Conservation (phyloP, 2,888 invertebrate species). For the Galerucella calmariensis region DNA sequence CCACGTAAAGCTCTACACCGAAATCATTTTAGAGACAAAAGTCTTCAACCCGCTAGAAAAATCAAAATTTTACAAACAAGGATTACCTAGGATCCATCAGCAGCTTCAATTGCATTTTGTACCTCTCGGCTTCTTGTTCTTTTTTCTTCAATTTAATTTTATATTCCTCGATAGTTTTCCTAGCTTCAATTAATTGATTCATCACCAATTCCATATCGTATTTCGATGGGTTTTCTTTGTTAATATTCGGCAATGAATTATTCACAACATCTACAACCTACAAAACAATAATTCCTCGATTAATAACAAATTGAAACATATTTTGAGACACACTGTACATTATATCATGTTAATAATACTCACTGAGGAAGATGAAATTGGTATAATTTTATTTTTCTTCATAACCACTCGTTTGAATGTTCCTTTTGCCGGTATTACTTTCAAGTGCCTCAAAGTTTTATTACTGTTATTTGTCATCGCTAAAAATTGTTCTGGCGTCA, state of each 20-base stretch:
- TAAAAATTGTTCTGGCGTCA: constrained; percentile 68
- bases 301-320: no score
- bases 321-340: background rate
- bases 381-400: constrained; percentile 60
- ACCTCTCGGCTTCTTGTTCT: constrained; percentile 60
- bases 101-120: constrained; percentile 59
- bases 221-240: constrained; percentile 21
- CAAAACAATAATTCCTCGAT: background rate
- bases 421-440: constrained; percentile 51
- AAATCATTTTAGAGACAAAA: no score
- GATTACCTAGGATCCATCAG: constrained; percentile 53
- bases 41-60: no score
- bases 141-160: constrained; percentile 59
- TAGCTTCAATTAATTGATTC: constrained; percentile 59
- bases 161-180: constrained; percentile 60
- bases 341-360: constrained; percentile 43
- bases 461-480: constrained; percentile 56
- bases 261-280: constrained; percentile 20
- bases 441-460: constrained; percentile 52
- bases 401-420: constrained; percentile 58
- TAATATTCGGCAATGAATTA: constrained; percentile 24
- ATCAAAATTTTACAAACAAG: background rate
- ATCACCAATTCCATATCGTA: constrained; percentile 55
- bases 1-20: no score
- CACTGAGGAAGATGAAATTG: constrained; percentile 49